A percentile compares a stretch with the other conserved stretches of the same genome.
Conservation (phyloP, 2,113 vertebrate genomes). For the Manacus vitellinus region DNA sequence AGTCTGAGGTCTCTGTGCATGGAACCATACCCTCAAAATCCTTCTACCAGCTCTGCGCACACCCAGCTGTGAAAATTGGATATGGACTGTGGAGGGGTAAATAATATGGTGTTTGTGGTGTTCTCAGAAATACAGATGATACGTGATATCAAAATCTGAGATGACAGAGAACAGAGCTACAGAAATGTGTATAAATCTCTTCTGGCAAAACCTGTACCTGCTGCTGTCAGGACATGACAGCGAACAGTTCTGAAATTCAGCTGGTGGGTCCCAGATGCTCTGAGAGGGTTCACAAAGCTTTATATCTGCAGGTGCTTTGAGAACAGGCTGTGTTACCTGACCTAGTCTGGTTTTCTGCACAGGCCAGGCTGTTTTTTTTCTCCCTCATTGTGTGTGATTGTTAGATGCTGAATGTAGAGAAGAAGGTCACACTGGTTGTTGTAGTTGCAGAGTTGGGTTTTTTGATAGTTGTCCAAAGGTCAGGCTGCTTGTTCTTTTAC, state of each 20-base stretch:
- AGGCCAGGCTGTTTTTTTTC: background rate
- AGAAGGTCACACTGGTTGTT: background rate
- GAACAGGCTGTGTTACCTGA: background rate
- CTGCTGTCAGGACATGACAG: background rate
- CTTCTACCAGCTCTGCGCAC: background rate
- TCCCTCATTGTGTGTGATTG: background rate
- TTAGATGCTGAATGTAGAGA: background rate
- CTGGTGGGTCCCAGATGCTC: background rate
- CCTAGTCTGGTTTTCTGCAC: background rate
- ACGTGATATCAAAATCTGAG: accelerated
- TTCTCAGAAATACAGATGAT: background rate
- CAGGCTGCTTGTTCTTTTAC: conserved; percentile 18
- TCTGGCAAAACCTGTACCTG: background rate
- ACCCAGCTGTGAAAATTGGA: background rate
- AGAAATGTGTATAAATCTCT: background rate
- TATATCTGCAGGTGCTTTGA: background rate
- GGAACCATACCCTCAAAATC: background rate
- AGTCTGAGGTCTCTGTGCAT: background rate
- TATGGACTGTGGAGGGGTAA: background rate
- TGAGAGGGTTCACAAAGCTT: background rate
- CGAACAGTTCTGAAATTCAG: background rate
- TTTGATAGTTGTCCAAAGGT: conserved; percentile 22
- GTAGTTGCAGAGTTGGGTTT: background rate
- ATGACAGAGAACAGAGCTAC: background rate
- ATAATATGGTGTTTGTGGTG: background rate